Base-by-base conservation (phyloP, 2,888 invertebrate species). In the Imbricaverruca yamaguchii region DNA sequence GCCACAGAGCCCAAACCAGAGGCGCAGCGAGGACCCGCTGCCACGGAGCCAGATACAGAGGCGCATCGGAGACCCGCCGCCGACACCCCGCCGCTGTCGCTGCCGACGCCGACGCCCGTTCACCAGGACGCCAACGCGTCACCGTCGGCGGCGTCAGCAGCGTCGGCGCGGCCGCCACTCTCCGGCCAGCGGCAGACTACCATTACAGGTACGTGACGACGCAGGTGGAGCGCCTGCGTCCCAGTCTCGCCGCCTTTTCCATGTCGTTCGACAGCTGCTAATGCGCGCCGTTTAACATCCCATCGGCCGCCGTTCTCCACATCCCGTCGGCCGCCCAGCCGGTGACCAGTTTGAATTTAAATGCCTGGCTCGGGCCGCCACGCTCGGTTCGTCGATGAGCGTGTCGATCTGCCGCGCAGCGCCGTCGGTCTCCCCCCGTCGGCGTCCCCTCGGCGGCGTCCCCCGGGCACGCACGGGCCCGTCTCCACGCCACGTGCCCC, bases 401-500 rank as follows among this genome's bases (percentile, higher is more conserved):
- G 18, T 18, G 61, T 6, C 21, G 63, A 63, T n/a, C 3, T n/a
- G 63, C 15, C 21, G 21, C 63, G 63, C 21, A n/a, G 18, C 63
- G 63, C 21, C 63, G 63, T 63, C 63, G 21, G 21, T n/a, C 21
- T 63, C 21, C n/a, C n/a, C 21, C 65, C 65, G 11, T 7, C 21
- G 23, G 65, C 65, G 65, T 65, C 65, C 65, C 65, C 65, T 65
- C 65, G 23, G 65, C n/a, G n/a, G 65, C 65, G 65, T 65, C 23
- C 65, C 23, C 65, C 23, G 65, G 10, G 65, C 63, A 21, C 18
- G 63, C 21, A 18, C 18, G 8, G 21, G 63, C 63, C 15, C 65
- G 63, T 63, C 21, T 2, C 21, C n/a, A n/a, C n/a, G n/a, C n/a
- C n/a, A n/a, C n/a, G n/a, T n/a, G n/a, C n/a, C n/a, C n/a, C n/a